Evolutionary conservation across 2,888 invertebrate genomes (phyloP), one percentile per base, ranked within the genome.

Genomic region (Nowickia ferox): DNA sequence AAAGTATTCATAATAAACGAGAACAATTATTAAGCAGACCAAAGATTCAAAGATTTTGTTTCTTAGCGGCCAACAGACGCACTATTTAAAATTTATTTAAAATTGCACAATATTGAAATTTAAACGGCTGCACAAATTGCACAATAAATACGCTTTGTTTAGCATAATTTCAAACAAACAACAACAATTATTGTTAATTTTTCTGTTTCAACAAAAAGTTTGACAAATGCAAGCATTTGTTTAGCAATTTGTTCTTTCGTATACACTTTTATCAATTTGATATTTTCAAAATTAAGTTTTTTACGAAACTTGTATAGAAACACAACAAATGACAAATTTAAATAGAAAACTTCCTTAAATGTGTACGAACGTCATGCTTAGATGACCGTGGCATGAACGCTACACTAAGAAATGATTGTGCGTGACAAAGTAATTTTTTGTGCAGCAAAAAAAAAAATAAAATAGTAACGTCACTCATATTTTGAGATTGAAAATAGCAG

Each of bases 331-430:
- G 77, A 51, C 77, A 68, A 75, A 75, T 79, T 69, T 55, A 63
- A 79, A 84, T 75, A 68, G 66, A 79, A 82, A 76, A 76, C 53
- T 76, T 76, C 69, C 69, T 76, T 82, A 82, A 82, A 75, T 55
- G 61, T 61, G 55, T 61, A 55, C 30, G 40, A 72, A 22, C 72
- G 69, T 76, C 69, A 82, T 76, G 82, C 82, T 76, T 55, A 76
- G 44, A 69, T 69, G 69, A 82, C 75, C 76, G 40, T 82, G 46
- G 55, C 69, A 66, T n/a, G 22, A 51, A 76, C 48, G 82, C 69
- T 69, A 63, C 61, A 63, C 69, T 82, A 69, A 76, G 17, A 48
- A 76, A 76, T 69, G 68, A 82, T 82, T 75, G 68, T 82, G 82
- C 69, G 75, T 76, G 42, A 22, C 76, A 19, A 71, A 30, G 30